phyloP scores from a whole-genome alignment of 2,888 invertebrate species.

The Eremobia ochroleuca region DNA sequence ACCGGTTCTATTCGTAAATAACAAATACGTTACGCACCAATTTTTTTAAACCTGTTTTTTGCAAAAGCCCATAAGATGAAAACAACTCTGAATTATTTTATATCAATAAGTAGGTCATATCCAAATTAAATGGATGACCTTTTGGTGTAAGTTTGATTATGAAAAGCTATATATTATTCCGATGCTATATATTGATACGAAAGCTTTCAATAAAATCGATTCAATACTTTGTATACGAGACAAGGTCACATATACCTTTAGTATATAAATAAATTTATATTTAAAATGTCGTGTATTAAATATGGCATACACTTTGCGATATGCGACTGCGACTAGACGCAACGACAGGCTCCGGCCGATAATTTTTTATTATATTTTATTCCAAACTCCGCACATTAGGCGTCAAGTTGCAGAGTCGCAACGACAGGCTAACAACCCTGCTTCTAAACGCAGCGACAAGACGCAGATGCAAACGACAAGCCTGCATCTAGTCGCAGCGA shows the following conservation, averaged over 20 bases:
- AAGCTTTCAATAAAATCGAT: constrained; percentile 21
- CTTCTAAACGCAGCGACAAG: background rate
- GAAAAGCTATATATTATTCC: constrained; percentile 17
- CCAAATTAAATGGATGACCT: background rate
- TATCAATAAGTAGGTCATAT: background rate
- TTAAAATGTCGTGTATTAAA: background rate
- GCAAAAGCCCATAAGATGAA: background rate
- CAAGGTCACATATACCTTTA: constrained; percentile 16
- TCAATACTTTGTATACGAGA: background rate
- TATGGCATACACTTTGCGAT: background rate
- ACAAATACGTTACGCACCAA: background rate
- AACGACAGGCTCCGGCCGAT: background rate
- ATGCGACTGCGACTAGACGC: background rate
- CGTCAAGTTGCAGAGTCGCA: background rate
- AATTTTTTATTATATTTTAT: background rate
- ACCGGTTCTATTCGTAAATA: constrained; percentile 29
- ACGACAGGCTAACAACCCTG: background rate
- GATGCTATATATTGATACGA: background rate
- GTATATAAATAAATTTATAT: background rate
- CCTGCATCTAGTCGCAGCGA: no score
- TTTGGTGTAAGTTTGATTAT: constrained; percentile 9
- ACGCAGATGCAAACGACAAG: no score
- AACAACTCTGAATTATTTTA: constrained; percentile 2
- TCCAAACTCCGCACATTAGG: background rate
- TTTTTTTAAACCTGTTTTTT: constrained; percentile 1